Evolutionary conservation across 2,797 vertebrate genomes (phyloP).

Genomic region (Astyanax mexicanus): DNA sequence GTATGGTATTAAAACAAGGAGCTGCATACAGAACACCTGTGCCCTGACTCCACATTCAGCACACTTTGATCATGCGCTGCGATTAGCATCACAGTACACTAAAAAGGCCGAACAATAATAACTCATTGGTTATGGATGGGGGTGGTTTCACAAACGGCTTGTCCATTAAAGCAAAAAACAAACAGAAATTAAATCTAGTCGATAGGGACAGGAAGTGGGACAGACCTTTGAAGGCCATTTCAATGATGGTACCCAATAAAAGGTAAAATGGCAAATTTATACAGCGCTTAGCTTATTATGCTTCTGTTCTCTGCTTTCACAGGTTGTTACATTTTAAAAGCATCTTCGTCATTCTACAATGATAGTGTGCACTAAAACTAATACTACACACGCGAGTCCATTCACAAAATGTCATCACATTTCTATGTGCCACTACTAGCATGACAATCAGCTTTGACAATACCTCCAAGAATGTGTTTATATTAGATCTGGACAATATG

Average conservation of each 20-base stretch:
- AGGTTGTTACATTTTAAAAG: constrained; percentile 22
- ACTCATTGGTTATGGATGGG: constrained; percentile 60
- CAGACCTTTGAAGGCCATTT: constrained; percentile 59
- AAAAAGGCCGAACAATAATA: constrained; percentile 52
- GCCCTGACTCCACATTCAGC: constrained; percentile 41
- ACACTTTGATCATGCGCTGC: constrained; percentile 55
- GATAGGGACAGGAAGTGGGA: constrained; percentile 46
- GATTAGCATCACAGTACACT: constrained; percentile 60
- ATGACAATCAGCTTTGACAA: not conserved
- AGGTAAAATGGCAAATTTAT: constrained; percentile 37
- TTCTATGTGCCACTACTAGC: not conserved
- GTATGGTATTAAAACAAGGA: constrained; percentile 27
- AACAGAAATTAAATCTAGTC: constrained; percentile 50
- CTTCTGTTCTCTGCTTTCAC: not conserved
- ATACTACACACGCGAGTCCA: not conserved
- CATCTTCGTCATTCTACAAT: not conserved
- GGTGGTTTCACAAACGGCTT: constrained; percentile 24
- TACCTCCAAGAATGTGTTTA: not conserved
- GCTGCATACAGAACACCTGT: constrained; percentile 42
- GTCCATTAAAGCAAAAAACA: constrained; percentile 46
- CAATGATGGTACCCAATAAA: constrained; percentile 38
- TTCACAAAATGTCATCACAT: not conserved
- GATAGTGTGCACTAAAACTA: not conserved
- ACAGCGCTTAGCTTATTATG: not conserved
- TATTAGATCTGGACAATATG: too few species aligned